Percentiles rank a stretch among this genome's conserved stretches.
phyloP scores from a whole-genome alignment of 2,113 vertebrate species.

The Aspiorhynchus laticeps region DNA sequence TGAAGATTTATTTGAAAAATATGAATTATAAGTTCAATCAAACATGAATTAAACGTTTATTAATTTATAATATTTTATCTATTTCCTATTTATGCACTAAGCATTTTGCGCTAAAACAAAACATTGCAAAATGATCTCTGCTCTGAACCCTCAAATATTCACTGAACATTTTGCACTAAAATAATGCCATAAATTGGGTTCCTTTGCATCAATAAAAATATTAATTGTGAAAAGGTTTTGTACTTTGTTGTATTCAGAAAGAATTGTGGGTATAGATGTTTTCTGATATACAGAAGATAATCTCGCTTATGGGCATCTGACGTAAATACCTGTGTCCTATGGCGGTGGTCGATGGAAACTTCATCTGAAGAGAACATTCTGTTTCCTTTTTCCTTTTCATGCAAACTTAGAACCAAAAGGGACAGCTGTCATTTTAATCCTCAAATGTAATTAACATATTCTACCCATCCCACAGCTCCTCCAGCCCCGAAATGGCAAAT shows the following conservation, averaged over 20 bases:
- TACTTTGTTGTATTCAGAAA: not conserved
- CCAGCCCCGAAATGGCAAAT: slow-evolving; percentile 23
- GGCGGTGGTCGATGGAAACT: not conserved
- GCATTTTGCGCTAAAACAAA: not conserved
- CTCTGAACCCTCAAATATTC: not conserved
- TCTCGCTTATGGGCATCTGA: not conserved
- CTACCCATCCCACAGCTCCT: slow-evolving; percentile 1
- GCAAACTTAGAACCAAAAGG: slow-evolving; percentile 26
- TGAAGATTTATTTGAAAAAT: too few relatives aligned
- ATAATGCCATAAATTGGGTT: not conserved
- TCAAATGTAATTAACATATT: not conserved
- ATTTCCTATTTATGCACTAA: not conserved
- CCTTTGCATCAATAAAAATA: not conserved
- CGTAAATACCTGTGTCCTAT: not conserved
- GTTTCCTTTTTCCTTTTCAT: slow-evolving; percentile 23
- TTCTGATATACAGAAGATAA: not conserved
- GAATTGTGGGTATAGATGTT: not conserved
- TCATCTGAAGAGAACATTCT: slow-evolving; percentile 18
- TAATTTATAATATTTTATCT: not conserved
- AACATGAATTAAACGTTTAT: not conserved
- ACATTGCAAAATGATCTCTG: not conserved
- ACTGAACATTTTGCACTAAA: not conserved
- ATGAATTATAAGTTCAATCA: too few relatives aligned
- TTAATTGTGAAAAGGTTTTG: not conserved
- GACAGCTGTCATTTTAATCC: slow-evolving; percentile 51